Evolutionary conservation across 2,113 vertebrate species (phyloP).

Genomic region (Proteles cristata): DNA sequence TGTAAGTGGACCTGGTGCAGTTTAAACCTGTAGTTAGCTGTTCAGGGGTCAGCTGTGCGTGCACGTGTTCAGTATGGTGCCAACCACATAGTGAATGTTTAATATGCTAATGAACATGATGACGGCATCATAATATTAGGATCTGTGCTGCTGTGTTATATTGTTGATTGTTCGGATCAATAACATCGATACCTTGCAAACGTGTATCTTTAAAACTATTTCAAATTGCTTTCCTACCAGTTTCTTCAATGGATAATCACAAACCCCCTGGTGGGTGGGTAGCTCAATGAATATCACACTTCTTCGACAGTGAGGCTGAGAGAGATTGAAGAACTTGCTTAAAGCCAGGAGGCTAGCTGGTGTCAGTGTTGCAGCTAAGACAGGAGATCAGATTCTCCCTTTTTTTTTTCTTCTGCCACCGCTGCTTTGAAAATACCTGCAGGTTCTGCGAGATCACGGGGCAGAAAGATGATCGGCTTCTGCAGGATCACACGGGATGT

Average conservation of each 20-base stretch:
- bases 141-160: background rate
- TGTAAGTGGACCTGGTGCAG: background rate
- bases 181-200: background rate
- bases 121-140: background rate
- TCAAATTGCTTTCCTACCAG: background rate
- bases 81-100: background rate
- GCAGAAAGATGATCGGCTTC: rapidly evolving
- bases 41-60: background rate
- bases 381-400: background rate
- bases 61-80: too few species aligned
- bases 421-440: background rate
- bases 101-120: background rate
- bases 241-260: background rate
- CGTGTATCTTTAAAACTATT: background rate
- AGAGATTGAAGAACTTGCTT: background rate
- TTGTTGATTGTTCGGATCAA: background rate
- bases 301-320: background rate
- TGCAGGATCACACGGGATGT: background rate
- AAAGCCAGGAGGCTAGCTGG: background rate
- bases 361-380: background rate
- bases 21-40: background rate
- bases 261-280: background rate
- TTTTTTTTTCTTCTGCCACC: background rate
- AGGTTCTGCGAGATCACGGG: background rate
- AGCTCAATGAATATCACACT: background rate